Percentiles rank a stretch among this genome's conserved stretches.
Evolutionary conservation across 2,113 vertebrate species (phyloP).

Genomic region (Amblyornis subalaris): DNA sequence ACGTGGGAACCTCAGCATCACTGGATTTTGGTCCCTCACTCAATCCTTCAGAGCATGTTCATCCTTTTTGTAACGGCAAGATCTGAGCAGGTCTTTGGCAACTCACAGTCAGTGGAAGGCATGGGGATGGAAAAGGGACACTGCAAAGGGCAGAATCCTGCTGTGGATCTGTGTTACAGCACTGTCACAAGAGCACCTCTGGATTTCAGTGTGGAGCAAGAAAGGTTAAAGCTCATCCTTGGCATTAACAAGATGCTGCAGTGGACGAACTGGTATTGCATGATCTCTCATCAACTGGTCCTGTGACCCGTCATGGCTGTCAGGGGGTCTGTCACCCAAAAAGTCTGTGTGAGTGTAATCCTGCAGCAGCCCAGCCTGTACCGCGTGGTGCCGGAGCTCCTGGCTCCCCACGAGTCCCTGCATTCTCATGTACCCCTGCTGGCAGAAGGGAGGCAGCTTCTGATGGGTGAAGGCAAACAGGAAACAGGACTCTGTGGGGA

Average conservation of each 20-base stretch:
- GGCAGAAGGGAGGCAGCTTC: constrained; percentile 86
- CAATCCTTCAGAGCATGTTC: not conserved
- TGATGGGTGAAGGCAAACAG: constrained; percentile 81
- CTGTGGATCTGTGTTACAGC: not conserved
- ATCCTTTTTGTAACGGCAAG: not conserved
- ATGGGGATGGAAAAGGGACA: not conserved
- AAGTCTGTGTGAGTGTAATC: not conserved
- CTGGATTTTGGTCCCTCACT: not conserved
- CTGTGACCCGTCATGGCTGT: not conserved
- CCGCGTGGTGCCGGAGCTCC: constrained; percentile 46
- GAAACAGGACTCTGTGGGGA: constrained; percentile 87
- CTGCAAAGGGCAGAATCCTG: not conserved
- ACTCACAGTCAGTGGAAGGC: not conserved
- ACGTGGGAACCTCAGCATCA: accelerated
- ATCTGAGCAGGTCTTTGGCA: constrained; percentile 41
- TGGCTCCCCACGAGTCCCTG: constrained; percentile 74
- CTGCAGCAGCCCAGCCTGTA: constrained; percentile 55
- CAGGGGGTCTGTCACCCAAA: not conserved
- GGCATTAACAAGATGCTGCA: constrained; percentile 63
- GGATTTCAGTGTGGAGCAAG: not conserved
- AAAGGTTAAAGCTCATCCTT: constrained; percentile 80
- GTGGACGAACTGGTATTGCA: not conserved
- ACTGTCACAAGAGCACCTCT: not conserved
- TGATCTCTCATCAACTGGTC: constrained; percentile 24
- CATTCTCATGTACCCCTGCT: constrained; percentile 80